These are phyloP conservation scores for Yponomeuta plumbellus DNA, from an alignment of 2,888 invertebrate genomes.

Conservation along the genomic window DNA sequence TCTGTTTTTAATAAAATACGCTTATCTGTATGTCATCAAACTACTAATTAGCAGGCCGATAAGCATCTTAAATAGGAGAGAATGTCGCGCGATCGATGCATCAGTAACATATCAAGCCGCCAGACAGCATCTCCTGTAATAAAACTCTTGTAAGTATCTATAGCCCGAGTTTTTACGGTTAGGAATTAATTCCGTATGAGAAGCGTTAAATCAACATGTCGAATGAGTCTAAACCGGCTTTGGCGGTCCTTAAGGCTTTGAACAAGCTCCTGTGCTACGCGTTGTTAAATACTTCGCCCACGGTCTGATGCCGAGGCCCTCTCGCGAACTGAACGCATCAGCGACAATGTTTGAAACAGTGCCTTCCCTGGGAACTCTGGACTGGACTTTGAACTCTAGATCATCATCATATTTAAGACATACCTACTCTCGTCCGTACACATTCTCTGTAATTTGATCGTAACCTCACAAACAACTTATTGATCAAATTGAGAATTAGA, in stretches of 20 bases:
- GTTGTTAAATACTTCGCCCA: slow-evolving; percentile 2
- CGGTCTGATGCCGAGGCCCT: not conserved
- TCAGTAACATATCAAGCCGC: not conserved
- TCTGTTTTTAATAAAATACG: not conserved
- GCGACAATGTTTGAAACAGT: not conserved
- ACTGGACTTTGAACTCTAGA: no score
- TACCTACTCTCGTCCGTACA: no score
- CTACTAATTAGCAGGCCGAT: not conserved
- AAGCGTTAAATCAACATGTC: slow-evolving; percentile 12
- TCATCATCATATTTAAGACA: no score
- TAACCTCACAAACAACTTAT: no score
- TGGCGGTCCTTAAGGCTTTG: slow-evolving; percentile 8
- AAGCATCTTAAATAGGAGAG: not conserved
- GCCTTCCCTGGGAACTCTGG: no score
- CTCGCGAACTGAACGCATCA: not conserved
- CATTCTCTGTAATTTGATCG: no score
- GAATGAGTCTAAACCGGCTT: slow-evolving; percentile 10
- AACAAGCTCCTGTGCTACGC: slow-evolving; percentile 4
- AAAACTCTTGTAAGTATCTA: not conserved
- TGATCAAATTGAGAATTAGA: no score
- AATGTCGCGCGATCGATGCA: not conserved
- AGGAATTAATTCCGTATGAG: slow-evolving; percentile 10
- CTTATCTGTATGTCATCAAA: not conserved
- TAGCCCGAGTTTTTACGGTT: not conserved
- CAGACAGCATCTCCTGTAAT: not conserved